Percentiles rank a stretch among this genome's conserved stretches.
These are phyloP conservation scores for Cyclina sinensis DNA, from an alignment of 1,140 invertebrate species.

Conservation along the genomic window DNA sequence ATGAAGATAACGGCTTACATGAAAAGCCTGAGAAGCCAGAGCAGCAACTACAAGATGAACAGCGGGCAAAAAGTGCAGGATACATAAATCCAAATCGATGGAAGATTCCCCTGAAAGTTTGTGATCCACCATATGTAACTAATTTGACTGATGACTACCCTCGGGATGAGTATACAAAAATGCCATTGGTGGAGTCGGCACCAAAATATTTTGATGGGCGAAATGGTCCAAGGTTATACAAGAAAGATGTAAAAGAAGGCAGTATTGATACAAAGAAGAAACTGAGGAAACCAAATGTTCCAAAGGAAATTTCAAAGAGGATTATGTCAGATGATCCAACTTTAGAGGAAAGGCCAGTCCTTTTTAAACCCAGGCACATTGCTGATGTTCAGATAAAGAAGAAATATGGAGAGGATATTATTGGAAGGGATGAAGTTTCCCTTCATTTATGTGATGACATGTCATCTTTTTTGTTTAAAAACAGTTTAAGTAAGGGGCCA, in stretches of 20 bases:
- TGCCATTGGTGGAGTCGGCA: slow-evolving; percentile 78
- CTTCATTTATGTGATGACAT: slow-evolving; percentile 83
- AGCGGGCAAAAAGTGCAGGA: slow-evolving; percentile 60
- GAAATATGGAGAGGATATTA: slow-evolving; percentile 77
- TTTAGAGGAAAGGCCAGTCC: slow-evolving; percentile 77
- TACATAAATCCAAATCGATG: slow-evolving; percentile 79
- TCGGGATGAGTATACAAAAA: slow-evolving; percentile 83
- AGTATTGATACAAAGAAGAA: slow-evolving; percentile 73
- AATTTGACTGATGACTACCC: slow-evolving; percentile 84
- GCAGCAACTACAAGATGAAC: slow-evolving; percentile 4
- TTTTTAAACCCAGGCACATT: slow-evolving; percentile 84
- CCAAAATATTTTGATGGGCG: slow-evolving; percentile 81
- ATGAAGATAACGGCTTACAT: slow-evolving; percentile 62
- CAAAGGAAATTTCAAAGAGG: slow-evolving; percentile 75
- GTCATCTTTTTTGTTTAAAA: slow-evolving; percentile 79
- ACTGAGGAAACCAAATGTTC: slow-evolving; percentile 75
- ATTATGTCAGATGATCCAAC: slow-evolving; percentile 73
- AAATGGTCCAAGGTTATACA: slow-evolving; percentile 59
- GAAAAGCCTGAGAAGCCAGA: slow-evolving; percentile 54
- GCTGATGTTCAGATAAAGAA: slow-evolving; percentile 82
- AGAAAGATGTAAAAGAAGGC: slow-evolving; percentile 73
- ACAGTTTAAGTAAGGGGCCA: slow-evolving; percentile 68
- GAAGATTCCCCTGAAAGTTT: slow-evolving; percentile 82
- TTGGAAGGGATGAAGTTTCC: slow-evolving; percentile 76
- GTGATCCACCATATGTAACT: slow-evolving; percentile 77